Percentiles rank a stretch among this genome's conserved stretches.
Conservation (phyloP, 2,113 vertebrate species). For the Cephalopterus ornatus region DNA sequence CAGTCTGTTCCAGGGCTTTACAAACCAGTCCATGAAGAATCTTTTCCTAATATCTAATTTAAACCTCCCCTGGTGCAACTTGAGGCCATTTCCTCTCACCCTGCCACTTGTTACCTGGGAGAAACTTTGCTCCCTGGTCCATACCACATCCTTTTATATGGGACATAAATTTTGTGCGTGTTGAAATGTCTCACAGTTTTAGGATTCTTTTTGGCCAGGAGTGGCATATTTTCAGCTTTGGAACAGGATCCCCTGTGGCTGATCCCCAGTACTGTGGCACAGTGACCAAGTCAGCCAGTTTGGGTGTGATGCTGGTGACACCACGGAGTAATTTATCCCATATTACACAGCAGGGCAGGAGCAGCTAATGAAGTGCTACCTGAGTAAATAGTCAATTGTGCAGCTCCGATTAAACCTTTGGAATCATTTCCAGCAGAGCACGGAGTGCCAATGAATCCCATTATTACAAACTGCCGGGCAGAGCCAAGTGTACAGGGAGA, state of each 20-base stretch:
- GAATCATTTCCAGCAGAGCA: slow-evolving; percentile 20
- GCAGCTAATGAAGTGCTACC: slow-evolving; percentile 30
- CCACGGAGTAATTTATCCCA: background rate
- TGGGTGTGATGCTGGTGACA: background rate
- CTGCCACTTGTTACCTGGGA: background rate
- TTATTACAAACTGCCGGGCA: background rate
- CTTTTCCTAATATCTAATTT: background rate
- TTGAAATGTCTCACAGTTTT: background rate
- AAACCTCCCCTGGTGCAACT: background rate
- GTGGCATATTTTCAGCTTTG: background rate
- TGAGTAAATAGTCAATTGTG: slow-evolving; percentile 38
- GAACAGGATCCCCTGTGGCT: background rate
- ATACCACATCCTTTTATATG: accelerated
- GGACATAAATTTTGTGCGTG: background rate
- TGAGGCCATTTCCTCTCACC: background rate
- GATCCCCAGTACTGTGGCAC: background rate
- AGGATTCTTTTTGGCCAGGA: background rate
- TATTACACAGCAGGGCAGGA: slow-evolving; percentile 21
- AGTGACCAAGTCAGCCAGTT: background rate
- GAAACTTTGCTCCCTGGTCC: background rate
- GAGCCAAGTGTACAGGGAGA: background rate
- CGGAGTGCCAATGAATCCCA: background rate
- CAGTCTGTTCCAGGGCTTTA: background rate
- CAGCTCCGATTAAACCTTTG: background rate
- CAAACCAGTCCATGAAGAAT: background rate